Evolutionary conservation across 35 echinoderm and acorn worm genomes (phyloP), one percentile per base, ranked within the genome.

Genomic region (Acanthaster planci): DNA sequence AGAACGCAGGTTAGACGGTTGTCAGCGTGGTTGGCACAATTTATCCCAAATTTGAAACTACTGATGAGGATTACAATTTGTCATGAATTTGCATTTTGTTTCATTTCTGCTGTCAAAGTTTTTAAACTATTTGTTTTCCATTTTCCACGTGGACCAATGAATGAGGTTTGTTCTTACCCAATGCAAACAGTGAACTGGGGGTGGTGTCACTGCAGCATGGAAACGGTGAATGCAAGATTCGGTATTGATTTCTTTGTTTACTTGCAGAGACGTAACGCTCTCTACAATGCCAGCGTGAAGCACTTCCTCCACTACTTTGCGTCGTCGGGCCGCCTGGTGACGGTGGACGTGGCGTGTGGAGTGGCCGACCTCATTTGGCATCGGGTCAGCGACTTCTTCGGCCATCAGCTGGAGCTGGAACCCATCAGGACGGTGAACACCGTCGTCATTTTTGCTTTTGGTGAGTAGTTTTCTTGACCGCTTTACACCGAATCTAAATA

Each of bases 281-380:
- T 97, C 40, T 97, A 97, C 60, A 78, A 72, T 72, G 86, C 84
- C 35, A 97, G 94, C 51, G 95, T 97, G 2, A 93, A 97, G 55
- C 55, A 60, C 19, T 93, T 84, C 22, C 80, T 97, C 12, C 60
- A 88, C 27, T 97, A 87, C 82, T 97, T 97, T 77, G 86, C 82
- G 34, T 82, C 90, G 5, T 52, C 81, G 2, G 80, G 87, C 17
- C 78, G 91, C 6, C 67, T 97, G 57, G 95, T 93, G 26, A 82
- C 92, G 0, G 95, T 97, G 0, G 95, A 97, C 80, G 95, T 93
- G 2, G 93, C 95, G 1, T 93, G 95, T 21, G 95, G 91, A 19
- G 84, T 97, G 2, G 78, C 86, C 51, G 95, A 97, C 47, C 91
- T 97, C 80, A 97, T 97, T 52, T 97, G 95, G 95, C 91, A 97